phyloP scores from a whole-genome alignment of 2,113 vertebrate species.

The Electrona antarctica region DNA sequence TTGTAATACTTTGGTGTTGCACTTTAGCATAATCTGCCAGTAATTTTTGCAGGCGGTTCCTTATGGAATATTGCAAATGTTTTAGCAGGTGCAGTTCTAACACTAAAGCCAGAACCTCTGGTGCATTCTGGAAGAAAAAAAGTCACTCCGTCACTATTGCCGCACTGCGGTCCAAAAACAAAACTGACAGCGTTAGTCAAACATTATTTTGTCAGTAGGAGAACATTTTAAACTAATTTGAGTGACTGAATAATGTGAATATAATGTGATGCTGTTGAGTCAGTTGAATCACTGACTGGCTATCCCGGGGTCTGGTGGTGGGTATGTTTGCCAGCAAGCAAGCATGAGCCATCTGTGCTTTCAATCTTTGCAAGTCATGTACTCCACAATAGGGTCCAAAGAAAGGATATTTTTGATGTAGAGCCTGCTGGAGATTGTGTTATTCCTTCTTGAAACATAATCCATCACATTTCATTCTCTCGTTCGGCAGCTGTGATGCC shows the following conservation, averaged over 20 bases:
- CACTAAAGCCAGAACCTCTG: slow-evolving; percentile 25
- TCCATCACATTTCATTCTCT: background rate
- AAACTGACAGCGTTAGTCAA: slow-evolving; percentile 22
- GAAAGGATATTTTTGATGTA: slow-evolving; percentile 3
- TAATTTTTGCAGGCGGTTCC: slow-evolving; percentile 49
- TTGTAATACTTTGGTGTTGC: slow-evolving; percentile 60
- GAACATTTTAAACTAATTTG: slow-evolving; percentile 23
- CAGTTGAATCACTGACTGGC: slow-evolving; percentile 14
- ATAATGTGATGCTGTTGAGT: slow-evolving; percentile 28
- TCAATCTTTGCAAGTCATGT: background rate
- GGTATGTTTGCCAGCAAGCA: background rate
- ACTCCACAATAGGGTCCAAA: slow-evolving; percentile 5
- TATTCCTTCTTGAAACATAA: background rate
- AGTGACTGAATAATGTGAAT: slow-evolving; percentile 19
- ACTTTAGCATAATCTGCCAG: slow-evolving; percentile 43
- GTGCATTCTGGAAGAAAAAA: slow-evolving; percentile 30
- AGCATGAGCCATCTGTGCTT: background rate
- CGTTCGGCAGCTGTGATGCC: no score
- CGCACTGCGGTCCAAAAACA: slow-evolving; percentile 24
- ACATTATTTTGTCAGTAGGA: slow-evolving; percentile 15
- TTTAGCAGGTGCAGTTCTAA: slow-evolving; percentile 59
- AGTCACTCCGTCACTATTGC: no score
- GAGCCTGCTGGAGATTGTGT: background rate
- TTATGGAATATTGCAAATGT: slow-evolving; percentile 34
- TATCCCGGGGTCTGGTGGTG: background rate